phyloP scores from a whole-genome alignment of 2,113 vertebrate genomes.

The Amblyornis subalaris region DNA sequence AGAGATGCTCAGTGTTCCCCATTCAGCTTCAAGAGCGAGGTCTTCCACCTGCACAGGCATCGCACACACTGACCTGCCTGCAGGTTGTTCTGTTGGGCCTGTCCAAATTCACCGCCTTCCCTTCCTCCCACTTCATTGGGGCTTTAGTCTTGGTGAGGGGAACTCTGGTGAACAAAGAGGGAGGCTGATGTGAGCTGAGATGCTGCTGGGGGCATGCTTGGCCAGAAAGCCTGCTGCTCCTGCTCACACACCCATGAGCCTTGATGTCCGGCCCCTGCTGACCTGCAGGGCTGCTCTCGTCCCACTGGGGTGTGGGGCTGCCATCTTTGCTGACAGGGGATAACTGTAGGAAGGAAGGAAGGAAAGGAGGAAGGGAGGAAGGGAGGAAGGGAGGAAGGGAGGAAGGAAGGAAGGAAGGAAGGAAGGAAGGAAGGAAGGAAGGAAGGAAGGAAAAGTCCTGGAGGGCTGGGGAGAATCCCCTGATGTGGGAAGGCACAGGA shows the following conservation, averaged over 20 bases:
- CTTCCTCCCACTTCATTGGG: neutral
- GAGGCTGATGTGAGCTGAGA: neutral
- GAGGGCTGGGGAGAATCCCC: neutral
- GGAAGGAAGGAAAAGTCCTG: neutral
- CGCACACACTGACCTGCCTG: accelerated
- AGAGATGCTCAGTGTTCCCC: constrained; percentile 32
- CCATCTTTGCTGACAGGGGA: neutral
- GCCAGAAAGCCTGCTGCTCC: neutral
- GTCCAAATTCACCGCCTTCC: neutral
- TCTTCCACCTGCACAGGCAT: neutral
- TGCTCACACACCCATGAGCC: accelerated
- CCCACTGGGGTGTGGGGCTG: neutral
- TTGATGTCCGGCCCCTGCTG: accelerated
- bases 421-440: neutral
- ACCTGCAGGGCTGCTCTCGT: neutral
- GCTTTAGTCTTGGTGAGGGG: neutral
- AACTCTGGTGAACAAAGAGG: constrained; percentile 10
- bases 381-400: neutral
- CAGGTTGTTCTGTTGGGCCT: neutral
- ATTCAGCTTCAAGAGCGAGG: neutral
- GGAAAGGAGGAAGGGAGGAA: neutral
- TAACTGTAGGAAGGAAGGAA: neutral
- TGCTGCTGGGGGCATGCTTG: neutral
- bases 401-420: neutral
- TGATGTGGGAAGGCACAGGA: neutral